Conservation (phyloP, 2,797 vertebrate genomes). For the Vireo griseus region DNA sequence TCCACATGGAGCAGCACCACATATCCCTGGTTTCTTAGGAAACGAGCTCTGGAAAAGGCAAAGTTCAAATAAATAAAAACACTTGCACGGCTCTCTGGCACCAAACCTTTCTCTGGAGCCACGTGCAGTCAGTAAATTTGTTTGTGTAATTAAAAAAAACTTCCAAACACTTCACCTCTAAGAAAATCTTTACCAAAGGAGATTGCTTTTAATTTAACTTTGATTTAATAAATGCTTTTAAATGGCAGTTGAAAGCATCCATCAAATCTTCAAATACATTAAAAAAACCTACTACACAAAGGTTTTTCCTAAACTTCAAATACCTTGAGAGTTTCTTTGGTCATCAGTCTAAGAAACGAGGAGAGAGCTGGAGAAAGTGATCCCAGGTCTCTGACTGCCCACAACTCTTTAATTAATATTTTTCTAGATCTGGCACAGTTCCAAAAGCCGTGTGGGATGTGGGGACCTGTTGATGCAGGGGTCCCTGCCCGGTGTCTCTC, state of each 20-base stretch:
- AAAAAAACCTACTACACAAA: background rate
- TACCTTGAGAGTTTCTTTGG: background rate
- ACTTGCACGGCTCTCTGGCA: background rate
- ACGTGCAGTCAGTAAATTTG: background rate
- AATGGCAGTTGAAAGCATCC: background rate
- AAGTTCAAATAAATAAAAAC: conserved; percentile 38
- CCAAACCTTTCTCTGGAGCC: background rate
- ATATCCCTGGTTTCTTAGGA: conserved; percentile 19
- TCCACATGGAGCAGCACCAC: background rate
- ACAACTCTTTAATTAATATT: background rate
- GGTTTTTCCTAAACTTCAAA: background rate
- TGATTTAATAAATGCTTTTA: background rate
- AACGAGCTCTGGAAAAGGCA: conserved; percentile 30
- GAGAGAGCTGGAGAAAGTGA: background rate
- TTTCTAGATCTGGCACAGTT: background rate
- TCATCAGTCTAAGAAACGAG: background rate
- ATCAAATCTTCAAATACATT: background rate
- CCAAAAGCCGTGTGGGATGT: rapidly evolving
- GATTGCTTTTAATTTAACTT: background rate
- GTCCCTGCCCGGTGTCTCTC: background rate
- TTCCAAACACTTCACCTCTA: background rate
- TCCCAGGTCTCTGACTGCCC: background rate
- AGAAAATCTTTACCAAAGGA: background rate
- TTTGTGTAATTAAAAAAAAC: background rate
- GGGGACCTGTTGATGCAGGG: background rate